Evolutionary conservation across 2,113 vertebrate genomes (phyloP).

Genomic region (Gambusia affinis): DNA sequence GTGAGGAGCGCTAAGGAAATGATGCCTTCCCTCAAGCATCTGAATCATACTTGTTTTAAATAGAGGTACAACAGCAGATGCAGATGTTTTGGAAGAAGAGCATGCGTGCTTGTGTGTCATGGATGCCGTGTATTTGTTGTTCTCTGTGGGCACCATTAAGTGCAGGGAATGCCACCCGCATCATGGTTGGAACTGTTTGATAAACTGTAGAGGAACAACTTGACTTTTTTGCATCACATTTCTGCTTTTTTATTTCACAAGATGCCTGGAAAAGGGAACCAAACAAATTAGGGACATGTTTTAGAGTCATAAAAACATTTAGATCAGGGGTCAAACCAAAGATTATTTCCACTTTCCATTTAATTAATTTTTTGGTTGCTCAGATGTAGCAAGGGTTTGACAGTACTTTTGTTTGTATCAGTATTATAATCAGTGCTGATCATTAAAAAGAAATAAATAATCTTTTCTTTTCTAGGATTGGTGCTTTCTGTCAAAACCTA

Average conservation of each 20-base stretch:
- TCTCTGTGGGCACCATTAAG: background rate
- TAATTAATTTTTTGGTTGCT: background rate
- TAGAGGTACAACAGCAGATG: conserved; percentile 61
- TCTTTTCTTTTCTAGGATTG: too few species aligned
- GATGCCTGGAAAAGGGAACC: too few species aligned
- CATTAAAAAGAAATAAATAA: background rate
- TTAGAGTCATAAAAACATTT: too few species aligned
- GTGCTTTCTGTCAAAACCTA: background rate
- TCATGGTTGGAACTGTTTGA: background rate
- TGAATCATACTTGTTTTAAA: conserved; percentile 67
- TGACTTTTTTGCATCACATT: background rate
- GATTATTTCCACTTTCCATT: background rate
- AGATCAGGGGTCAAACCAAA: background rate
- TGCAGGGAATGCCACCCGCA: background rate
- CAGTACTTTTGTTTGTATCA: background rate
- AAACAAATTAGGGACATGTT: too few species aligned
- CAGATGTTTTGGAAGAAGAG: conserved; percentile 35
- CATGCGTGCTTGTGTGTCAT: conserved; percentile 9
- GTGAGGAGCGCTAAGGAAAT: conserved; percentile 51
- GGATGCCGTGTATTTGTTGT: conserved; percentile 2
- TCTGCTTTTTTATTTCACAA: too few species aligned
- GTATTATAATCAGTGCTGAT: background rate
- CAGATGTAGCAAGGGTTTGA: background rate
- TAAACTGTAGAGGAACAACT: background rate
- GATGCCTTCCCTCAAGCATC: conserved; percentile 54